Evolutionary conservation across 2,888 invertebrate species (phyloP), one percentile per base, ranked within the genome.

Genomic region (Vandiemenella viatica): DNA sequence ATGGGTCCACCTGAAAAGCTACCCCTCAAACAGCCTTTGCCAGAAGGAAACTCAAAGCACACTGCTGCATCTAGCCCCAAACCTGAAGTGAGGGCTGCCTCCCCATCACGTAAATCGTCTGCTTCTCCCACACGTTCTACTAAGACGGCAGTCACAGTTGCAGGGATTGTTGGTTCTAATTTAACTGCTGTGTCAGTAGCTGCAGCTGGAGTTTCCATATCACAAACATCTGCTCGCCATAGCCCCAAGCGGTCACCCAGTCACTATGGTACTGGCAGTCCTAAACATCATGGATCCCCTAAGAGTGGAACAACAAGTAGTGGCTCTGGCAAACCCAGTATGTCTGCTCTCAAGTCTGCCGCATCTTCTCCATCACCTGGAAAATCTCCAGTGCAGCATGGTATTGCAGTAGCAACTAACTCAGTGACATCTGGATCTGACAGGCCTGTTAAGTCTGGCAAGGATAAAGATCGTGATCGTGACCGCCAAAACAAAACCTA

Each of bases 1-100:
- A 83, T 83, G 83, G 83, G 84, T 1, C 84, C 84, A 1, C 88
- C 89, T 0, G 86, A 86, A 54, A 88, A 88, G 63, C 72, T 83
- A 8, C 83, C 83, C 1, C 75, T 76, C 1, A 81, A 84, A 56
- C 80, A 79, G 59, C 76, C 80, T 1, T 62, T 82, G 19, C 76
- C 76, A 2, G 83, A 83, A 62, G 80, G 82, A 0, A 78, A 82
- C 3, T 78, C 80, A 6, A 83, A 83, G 63, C 78, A 82, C 0
- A 72, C 77, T 1, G 61, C 67, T 1, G 74, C 74, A 56, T 77
- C 79, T 6, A 77, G 79, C 16, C 70, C 73, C 5, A 8, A 47
- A 7, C 32, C 50, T 41, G 41, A 44, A 45, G 48, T 51, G 8
- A 47, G 50, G 5, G 72, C 82, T 0, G 70, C 78, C 1, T 82